These are phyloP conservation scores for Tinea pellionella DNA, from an alignment of 2,888 invertebrate species.

Conservation along the genomic window DNA sequence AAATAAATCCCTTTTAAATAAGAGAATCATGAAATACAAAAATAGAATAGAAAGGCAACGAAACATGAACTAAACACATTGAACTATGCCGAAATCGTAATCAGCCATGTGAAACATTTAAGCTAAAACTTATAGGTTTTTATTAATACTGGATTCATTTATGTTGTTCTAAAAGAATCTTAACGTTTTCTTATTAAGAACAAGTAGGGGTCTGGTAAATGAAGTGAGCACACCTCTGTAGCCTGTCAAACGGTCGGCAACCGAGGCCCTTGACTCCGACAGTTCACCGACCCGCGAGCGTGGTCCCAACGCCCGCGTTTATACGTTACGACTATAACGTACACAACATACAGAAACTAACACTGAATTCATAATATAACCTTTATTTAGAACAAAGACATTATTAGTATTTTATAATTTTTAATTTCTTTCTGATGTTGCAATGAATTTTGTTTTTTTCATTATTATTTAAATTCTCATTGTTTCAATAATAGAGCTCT, in stretches of 20 bases:
- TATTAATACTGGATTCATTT: no score
- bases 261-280: constrained; percentile 64
- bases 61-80: background rate
- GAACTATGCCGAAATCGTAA: background rate
- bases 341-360: background rate
- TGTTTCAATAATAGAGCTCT: no score
- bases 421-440: no score
- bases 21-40: background rate
- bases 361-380: background rate
- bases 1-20: no score
- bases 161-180: no score
- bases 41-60: background rate
- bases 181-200: background rate
- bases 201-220: background rate
- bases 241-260: constrained; percentile 41
- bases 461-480: no score
- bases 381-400: background rate
- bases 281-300: constrained; percentile 54
- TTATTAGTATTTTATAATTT: background rate
- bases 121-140: background rate
- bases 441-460: no score
- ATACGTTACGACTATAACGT: background rate
- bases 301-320: constrained; percentile 15
- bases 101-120: background rate
- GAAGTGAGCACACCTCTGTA: background rate